Percentiles rank a stretch among this genome's conserved stretches.
phyloP scores from a whole-genome alignment of 1,140 invertebrate genomes.

The Bombus pascuorum region DNA sequence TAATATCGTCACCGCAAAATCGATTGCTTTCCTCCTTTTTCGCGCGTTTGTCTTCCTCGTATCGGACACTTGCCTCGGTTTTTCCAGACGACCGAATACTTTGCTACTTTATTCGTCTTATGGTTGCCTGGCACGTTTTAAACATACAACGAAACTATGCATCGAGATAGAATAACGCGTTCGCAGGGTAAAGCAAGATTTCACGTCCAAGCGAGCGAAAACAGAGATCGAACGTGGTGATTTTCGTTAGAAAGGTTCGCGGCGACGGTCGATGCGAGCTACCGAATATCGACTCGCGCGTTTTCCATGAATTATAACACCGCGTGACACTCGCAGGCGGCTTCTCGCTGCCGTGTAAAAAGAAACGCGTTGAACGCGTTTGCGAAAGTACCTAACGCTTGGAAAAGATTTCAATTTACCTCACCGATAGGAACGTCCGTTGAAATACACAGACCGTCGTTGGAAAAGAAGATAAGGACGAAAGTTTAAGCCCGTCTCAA shows the following conservation, averaged over 20 bases:
- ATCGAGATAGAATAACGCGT: not conserved
- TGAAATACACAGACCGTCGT: not conserved
- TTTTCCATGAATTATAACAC: too few species aligned
- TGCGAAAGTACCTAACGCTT: not conserved
- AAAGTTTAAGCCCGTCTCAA: conserved; percentile 18
- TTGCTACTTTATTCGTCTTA: not conserved
- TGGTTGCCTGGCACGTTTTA: not conserved
- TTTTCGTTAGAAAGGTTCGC: too few species aligned
- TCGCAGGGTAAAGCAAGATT: not conserved
- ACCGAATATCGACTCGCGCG: too few species aligned
- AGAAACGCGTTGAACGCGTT: not conserved
- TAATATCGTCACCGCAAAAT: conserved; percentile 9
- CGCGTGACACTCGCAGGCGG: too few species aligned
- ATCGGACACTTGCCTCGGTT: not conserved
- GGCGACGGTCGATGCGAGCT: too few species aligned
- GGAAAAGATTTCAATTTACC: not conserved
- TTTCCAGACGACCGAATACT: not conserved
- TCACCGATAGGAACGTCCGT: not conserved
- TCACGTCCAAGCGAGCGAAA: too few species aligned
- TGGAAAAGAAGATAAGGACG: not conserved
- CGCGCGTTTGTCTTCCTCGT: not conserved
- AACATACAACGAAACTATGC: not conserved
- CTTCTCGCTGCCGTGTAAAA: not conserved
- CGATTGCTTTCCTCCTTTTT: not conserved
- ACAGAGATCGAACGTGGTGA: too few species aligned